These are phyloP conservation scores for Poeciliopsis turneri DNA, from an alignment of 2,797 vertebrate species.

Conservation along the genomic window DNA sequence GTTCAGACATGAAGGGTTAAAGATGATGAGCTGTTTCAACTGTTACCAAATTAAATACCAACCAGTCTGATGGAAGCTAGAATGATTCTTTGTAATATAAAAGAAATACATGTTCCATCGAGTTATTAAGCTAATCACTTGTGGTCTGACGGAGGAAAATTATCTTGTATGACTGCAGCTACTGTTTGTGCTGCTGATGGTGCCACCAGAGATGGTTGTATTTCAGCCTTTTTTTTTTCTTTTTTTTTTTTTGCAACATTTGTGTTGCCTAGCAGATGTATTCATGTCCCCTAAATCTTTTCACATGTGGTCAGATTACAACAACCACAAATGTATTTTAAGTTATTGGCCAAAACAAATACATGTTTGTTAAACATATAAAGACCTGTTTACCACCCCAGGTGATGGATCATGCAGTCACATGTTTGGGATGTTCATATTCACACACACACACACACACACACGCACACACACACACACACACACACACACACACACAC, in stretches of 20 bases:
- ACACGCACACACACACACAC: too few species aligned
- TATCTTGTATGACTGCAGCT: slow-evolving; percentile 49
- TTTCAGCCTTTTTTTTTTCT: neutral
- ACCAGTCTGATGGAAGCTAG: slow-evolving; percentile 1
- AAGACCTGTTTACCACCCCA: too few species aligned
- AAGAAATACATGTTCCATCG: slow-evolving; percentile 20
- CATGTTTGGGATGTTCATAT: too few species aligned
- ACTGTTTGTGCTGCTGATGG: slow-evolving; percentile 26
- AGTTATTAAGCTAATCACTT: slow-evolving; percentile 13
- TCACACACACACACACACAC: too few species aligned
- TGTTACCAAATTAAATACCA: neutral
- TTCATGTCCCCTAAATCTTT: neutral
- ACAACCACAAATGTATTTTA: neutral
- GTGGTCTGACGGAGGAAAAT: slow-evolving; percentile 8
- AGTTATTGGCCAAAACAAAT: neutral
- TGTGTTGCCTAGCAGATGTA: neutral
- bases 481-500: too few species aligned
- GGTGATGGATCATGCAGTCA: too few species aligned
- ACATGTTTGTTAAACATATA: neutral
- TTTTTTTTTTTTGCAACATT: slow-evolving; percentile 7
- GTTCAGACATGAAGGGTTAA: neutral
- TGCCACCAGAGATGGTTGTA: slow-evolving; percentile 19
- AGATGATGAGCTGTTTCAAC: neutral
- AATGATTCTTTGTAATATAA: slow-evolving; percentile 18
- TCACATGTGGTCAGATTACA: neutral